These are phyloP conservation scores for Herpetotheres cachinnans DNA, from an alignment of 2,113 vertebrate genomes.

Conservation along the genomic window DNA sequence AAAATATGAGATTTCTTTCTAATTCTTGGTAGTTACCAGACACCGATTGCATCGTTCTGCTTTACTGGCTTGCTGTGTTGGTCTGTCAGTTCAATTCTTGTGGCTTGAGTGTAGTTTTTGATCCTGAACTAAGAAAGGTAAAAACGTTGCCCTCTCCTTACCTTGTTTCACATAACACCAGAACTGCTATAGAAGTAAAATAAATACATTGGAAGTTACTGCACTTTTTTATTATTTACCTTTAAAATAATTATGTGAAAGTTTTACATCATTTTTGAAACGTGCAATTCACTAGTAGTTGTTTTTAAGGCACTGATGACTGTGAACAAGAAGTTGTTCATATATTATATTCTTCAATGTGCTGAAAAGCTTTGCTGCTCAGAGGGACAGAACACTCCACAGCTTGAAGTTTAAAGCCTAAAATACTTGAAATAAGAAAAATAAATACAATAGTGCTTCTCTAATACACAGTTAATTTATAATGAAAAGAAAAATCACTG, in stretches of 20 bases:
- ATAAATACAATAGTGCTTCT: not conserved
- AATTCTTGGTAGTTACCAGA: not conserved
- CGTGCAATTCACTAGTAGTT: not conserved
- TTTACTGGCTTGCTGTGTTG: not conserved
- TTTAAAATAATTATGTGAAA: not conserved
- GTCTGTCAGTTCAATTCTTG: not conserved
- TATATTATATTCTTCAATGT: not conserved
- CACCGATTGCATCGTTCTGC: not conserved
- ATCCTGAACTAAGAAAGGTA: not conserved
- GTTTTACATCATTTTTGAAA: not conserved
- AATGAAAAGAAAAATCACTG: not conserved
- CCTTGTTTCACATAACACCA: not conserved
- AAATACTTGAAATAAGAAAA: not conserved
- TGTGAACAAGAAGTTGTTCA: not conserved
- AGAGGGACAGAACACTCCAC: not conserved
- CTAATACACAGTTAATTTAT: not conserved
- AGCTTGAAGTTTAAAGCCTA: not conserved
- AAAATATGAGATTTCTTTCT: not conserved
- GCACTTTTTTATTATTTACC: not conserved
- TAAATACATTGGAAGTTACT: not conserved
- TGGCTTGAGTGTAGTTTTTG: not conserved
- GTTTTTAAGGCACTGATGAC: not conserved
- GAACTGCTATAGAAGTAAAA: not conserved
- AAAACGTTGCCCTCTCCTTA: not conserved
- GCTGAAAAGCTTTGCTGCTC: not conserved